Conservation (phyloP, 2,888 invertebrate genomes). For the Cheilosia scutellata region DNA sequence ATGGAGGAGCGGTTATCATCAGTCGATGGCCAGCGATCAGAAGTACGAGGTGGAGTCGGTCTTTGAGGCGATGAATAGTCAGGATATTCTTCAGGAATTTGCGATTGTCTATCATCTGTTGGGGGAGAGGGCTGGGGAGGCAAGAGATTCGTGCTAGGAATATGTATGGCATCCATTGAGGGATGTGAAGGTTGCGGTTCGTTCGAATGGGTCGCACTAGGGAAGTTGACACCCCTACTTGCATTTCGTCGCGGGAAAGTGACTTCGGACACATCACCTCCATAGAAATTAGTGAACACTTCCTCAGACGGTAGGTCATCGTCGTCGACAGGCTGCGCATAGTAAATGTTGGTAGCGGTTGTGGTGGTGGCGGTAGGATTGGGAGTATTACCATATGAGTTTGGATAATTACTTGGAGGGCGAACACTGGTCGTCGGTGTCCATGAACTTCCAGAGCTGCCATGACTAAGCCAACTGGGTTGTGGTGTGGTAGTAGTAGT, state of each 20-base stretch:
- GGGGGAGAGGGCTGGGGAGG: slow-evolving; percentile 37
- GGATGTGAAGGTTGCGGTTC: slow-evolving; percentile 32
- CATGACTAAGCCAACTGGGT: slow-evolving; percentile 28
- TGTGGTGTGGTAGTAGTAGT: slow-evolving; percentile 20
- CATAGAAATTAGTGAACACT: slow-evolving; percentile 71
- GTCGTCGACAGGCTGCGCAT: slow-evolving; percentile 81
- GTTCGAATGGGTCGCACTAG: slow-evolving; percentile 1
- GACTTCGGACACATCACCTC: slow-evolving; percentile 62
- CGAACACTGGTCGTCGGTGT: slow-evolving; percentile 8
- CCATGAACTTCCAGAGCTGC: slow-evolving; percentile 36
- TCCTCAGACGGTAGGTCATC: slow-evolving; percentile 78
- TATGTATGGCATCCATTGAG: slow-evolving; percentile 51
- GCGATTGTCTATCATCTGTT: slow-evolving; percentile 45
- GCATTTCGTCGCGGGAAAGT: slow-evolving; percentile 77
- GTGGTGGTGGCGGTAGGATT: slow-evolving; percentile 49
- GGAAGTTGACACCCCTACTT: slow-evolving; percentile 72
- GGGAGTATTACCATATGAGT: slow-evolving; percentile 34
- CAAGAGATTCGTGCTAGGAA: slow-evolving; percentile 54
- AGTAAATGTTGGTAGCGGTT: slow-evolving; percentile 77
- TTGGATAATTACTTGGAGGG: slow-evolving; percentile 66
- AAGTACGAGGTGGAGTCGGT: not conserved
- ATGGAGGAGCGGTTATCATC: slow-evolving; percentile 19
- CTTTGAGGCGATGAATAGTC: slow-evolving; percentile 12
- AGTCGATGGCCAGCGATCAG: not conserved
- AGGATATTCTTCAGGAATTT: slow-evolving; percentile 33